These are phyloP conservation scores for Periphyllus acericola DNA, from an alignment of 2,888 invertebrate species.

Conservation along the genomic window DNA sequence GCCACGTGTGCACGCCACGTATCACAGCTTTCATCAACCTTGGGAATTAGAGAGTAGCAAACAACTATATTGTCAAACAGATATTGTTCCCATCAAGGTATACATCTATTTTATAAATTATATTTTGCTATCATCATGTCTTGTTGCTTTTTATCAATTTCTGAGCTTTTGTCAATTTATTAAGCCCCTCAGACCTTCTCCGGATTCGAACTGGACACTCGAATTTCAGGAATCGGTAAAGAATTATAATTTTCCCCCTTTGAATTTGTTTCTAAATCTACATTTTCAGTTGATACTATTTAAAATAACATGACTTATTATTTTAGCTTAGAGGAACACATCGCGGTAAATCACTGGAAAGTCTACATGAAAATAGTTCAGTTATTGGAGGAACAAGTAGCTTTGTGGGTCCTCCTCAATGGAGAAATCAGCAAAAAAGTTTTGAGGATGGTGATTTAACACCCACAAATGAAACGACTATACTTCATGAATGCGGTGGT, in stretches of 20 bases:
- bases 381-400: conserved; percentile 70
- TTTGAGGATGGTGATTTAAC: conserved; percentile 92
- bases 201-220: conserved; percentile 61
- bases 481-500: conserved; percentile 74
- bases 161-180: conserved; percentile 59
- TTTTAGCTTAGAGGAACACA: conserved; percentile 79
- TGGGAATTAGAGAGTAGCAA: conserved; percentile 76
- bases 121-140: conserved; percentile 57
- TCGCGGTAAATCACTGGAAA: conserved; percentile 86
- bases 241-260: conserved; percentile 36
- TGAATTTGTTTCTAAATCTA: conserved; percentile 31
- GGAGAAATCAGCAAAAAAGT: conserved; percentile 69
- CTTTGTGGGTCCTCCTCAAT: conserved; percentile 63
- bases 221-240: conserved; percentile 62
- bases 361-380: conserved; percentile 75
- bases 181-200: conserved; percentile 55
- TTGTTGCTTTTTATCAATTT: conserved; percentile 49
- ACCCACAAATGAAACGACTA: conserved; percentile 80
- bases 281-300: neutral
- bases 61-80: conserved; percentile 68
- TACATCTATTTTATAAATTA: conserved; percentile 62
- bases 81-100: conserved; percentile 72
- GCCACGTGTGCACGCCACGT: conserved; percentile 69
- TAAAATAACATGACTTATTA: neutral
- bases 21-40: conserved; percentile 75